A percentile compares a stretch with the other conserved stretches of the same genome.
Evolutionary conservation across 2,113 vertebrate genomes (phyloP).

Genomic region (Trinectes maculatus): DNA sequence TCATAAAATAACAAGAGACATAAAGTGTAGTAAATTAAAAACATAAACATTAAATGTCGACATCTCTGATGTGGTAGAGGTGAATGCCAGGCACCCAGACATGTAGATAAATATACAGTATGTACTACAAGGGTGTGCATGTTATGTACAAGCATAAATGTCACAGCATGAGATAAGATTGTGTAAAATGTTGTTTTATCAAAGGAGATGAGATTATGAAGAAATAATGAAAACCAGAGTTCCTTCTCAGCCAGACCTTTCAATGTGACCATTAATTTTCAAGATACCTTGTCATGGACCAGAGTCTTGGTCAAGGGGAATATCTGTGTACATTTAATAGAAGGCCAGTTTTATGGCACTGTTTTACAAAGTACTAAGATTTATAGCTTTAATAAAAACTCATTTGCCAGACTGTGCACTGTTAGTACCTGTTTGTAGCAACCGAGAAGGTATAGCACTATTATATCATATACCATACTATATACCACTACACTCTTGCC

Average conservation of each 20-base stretch:
- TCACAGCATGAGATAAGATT: background rate
- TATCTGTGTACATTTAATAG: conserved; percentile 3
- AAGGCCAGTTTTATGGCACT: background rate
- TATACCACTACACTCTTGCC: background rate
- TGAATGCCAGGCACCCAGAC: background rate
- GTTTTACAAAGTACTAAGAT: conserved; percentile 21
- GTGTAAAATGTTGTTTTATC: background rate
- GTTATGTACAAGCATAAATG: background rate
- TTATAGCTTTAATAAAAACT: conserved; percentile 41
- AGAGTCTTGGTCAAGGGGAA: background rate
- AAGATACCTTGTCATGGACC: background rate
- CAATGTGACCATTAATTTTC: background rate
- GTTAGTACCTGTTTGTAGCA: conserved; percentile 7
- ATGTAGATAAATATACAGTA: background rate
- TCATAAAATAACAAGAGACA: conserved; percentile 1
- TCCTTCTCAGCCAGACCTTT: background rate
- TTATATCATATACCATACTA: background rate
- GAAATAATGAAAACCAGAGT: background rate
- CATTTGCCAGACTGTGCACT: background rate
- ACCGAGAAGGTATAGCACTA: background rate
- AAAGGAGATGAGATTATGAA: background rate
- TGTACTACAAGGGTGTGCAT: too few relatives aligned
- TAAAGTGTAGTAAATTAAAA: background rate
- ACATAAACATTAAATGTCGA: background rate
- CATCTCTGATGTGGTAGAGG: background rate